Conservation (phyloP, 2,113 vertebrate species). For the Mus musculus region DNA sequence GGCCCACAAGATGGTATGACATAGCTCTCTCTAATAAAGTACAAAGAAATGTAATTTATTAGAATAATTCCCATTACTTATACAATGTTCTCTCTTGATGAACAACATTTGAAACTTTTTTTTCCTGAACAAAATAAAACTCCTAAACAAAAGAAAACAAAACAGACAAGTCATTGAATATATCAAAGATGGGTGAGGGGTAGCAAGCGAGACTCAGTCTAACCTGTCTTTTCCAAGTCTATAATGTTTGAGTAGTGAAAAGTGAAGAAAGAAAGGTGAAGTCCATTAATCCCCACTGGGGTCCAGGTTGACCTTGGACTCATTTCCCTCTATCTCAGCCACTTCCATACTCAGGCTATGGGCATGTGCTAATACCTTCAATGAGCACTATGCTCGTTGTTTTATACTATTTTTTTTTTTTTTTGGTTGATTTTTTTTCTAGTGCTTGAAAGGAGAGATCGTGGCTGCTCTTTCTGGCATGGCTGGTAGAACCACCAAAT, state of each 20-base stretch:
- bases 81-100: neutral
- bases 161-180: neutral
- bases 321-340: neutral
- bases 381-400: neutral
- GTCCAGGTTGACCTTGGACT: neutral
- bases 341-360: neutral
- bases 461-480: neutral
- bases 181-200: neutral
- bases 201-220: neutral
- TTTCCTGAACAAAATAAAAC: neutral
- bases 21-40: neutral
- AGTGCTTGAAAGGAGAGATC: neutral
- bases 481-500: conserved; percentile 7
- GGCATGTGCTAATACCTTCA: too few relatives aligned
- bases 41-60: neutral
- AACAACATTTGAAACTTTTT: neutral
- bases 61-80: neutral
- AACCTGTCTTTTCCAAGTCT: neutral
- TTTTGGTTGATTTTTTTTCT: neutral
- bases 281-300: neutral
- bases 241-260: neutral
- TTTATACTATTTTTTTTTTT: neutral
- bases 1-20: neutral
- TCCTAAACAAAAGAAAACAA: neutral
- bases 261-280: neutral